These are phyloP conservation scores for Ageneiosus marmoratus DNA, from an alignment of 2,113 vertebrate genomes.

Conservation along the genomic window DNA sequence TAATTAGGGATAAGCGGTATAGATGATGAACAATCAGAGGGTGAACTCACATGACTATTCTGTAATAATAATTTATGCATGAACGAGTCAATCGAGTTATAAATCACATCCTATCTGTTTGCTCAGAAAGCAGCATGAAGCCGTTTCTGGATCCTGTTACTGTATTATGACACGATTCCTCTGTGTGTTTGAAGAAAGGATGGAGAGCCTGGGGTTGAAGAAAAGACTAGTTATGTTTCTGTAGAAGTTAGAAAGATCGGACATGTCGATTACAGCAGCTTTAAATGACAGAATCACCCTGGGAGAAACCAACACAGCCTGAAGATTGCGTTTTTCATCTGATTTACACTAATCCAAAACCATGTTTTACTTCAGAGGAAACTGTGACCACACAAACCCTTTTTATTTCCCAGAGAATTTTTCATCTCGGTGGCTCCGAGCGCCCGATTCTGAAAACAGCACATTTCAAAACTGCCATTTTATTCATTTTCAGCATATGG, in stretches of 20 bases:
- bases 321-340: not conserved
- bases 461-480: conserved; percentile 33
- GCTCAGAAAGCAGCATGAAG: not conserved
- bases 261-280: not conserved
- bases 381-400: not conserved
- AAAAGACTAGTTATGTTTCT: not conserved
- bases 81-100: no score
- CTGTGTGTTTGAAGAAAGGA: not conserved
- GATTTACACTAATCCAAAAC: not conserved
- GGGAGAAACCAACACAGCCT: not conserved
- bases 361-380: not conserved
- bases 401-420: not conserved
- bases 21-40: no score
- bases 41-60: no score
- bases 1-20: no score
- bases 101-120: not conserved
- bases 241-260: not conserved
- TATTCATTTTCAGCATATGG: conserved; percentile 27
- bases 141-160: not conserved
- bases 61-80: no score
- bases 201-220: not conserved
- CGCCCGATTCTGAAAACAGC: not conserved
- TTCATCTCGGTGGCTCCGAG: not conserved
- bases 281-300: not conserved
- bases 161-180: not conserved